phyloP scores from a whole-genome alignment of 2,888 invertebrate species.

The Leptinotarsa juncta region DNA sequence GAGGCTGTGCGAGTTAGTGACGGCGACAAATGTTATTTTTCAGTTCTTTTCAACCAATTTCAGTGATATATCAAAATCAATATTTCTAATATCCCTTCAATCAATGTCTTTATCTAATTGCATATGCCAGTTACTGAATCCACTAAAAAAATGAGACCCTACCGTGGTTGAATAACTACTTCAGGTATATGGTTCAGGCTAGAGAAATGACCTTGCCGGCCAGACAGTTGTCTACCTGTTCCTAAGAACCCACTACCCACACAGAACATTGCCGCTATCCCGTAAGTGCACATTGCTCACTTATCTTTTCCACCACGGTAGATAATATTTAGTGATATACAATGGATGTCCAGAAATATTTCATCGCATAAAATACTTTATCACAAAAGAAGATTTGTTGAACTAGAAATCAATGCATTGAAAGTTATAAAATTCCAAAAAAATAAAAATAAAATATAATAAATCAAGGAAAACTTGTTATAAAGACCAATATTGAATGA shows the following conservation, averaged over 20 bases:
- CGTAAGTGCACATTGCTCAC: background rate
- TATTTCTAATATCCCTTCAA: too few species aligned
- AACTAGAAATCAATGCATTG: too few species aligned
- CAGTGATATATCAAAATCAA: background rate
- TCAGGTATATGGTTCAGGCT: conserved; percentile 45
- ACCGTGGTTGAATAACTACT: conserved; percentile 46
- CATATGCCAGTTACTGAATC: background rate
- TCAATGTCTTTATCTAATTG: too few species aligned
- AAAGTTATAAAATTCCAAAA: too few species aligned
- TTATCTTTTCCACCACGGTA: conserved; percentile 36
- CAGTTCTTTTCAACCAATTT: too few species aligned
- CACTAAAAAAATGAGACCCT: conserved; percentile 27
- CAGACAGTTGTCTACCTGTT: conserved; percentile 52
- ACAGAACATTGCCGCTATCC: conserved; percentile 49
- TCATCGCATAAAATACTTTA: background rate
- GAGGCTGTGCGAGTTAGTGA: too few species aligned
- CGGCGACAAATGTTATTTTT: too few species aligned
- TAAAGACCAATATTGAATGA: too few species aligned
- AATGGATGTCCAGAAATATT: too few species aligned
- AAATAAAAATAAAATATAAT: too few species aligned
- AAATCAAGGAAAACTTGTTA: too few species aligned
- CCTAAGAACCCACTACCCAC: conserved; percentile 39
- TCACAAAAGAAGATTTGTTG: background rate
- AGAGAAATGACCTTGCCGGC: conserved; percentile 53
- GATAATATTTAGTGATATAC: too few species aligned